A percentile compares a stretch with the other conserved stretches of the same genome.
These are phyloP conservation scores for Calcarius ornatus DNA, from an alignment of 2,113 vertebrate species.

Conservation along the genomic window DNA sequence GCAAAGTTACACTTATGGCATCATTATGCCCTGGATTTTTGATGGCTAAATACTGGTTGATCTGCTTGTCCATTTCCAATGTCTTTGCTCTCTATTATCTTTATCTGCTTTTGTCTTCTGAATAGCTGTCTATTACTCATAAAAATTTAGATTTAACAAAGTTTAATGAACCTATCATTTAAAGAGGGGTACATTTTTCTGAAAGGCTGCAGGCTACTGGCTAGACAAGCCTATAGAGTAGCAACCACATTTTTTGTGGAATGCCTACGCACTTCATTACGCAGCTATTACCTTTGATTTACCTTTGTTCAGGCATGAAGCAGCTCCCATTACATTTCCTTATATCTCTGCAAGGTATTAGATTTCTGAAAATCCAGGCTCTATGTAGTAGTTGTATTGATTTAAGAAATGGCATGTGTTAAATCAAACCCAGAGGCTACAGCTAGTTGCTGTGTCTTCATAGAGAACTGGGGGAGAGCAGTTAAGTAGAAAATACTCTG, in stretches of 20 bases:
- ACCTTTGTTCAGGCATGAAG: background rate
- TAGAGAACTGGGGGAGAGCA: background rate
- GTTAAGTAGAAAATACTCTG: background rate
- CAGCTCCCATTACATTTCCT: conserved; percentile 18
- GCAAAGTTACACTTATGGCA: background rate
- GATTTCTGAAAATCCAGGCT: conserved; percentile 9
- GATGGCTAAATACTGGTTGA: background rate
- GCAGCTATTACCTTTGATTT: conserved; percentile 28
- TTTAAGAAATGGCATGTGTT: conserved; percentile 18
- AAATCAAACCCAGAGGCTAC: conserved; percentile 28
- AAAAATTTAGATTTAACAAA: background rate
- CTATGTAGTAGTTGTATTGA: background rate
- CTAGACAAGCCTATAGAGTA: background rate
- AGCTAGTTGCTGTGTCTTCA: background rate
- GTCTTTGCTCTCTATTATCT: background rate
- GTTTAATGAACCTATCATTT: background rate
- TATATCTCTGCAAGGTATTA: background rate
- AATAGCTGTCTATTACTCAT: background rate
- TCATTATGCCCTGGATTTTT: background rate
- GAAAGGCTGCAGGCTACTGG: background rate
- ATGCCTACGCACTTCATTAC: background rate
- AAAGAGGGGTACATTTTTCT: background rate
- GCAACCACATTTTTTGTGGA: background rate
- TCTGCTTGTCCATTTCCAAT: background rate
- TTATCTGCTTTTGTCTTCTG: background rate